These are phyloP conservation scores for Pyralis farinalis DNA, from an alignment of 2,888 invertebrate species.

Conservation along the genomic window DNA sequence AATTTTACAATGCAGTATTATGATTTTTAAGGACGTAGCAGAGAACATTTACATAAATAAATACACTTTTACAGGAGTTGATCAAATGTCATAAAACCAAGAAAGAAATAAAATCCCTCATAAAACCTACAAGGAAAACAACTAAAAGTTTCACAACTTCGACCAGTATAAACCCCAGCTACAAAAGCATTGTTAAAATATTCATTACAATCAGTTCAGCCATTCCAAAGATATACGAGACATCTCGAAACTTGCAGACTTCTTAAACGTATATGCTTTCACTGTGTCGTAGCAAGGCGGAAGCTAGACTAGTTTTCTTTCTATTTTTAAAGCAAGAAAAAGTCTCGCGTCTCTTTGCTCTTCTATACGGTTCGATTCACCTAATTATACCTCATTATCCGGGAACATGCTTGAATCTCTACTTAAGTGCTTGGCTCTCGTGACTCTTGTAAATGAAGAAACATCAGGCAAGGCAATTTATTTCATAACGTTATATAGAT, in stretches of 20 bases:
- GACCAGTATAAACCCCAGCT: neutral
- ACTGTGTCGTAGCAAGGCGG: neutral
- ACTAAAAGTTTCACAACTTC: neutral
- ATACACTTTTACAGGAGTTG: too few relatives aligned
- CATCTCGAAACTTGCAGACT: neutral
- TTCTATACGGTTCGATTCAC: neutral
- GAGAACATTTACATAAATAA: too few relatives aligned
- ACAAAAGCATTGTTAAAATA: neutral
- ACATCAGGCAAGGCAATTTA: too few relatives aligned
- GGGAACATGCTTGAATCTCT: neutral
- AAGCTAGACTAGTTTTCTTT: neutral
- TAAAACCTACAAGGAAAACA: neutral
- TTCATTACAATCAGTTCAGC: neutral
- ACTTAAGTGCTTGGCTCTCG: neutral
- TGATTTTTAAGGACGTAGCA: too few relatives aligned
- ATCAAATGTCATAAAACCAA: neutral
- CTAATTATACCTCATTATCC: neutral
- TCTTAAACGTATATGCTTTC: neutral
- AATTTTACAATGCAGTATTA: too few relatives aligned
- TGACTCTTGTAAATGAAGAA: neutral
- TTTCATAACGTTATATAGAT: too few relatives aligned
- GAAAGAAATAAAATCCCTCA: neutral
- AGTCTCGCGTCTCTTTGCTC: neutral
- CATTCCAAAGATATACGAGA: neutral
- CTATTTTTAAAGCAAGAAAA: neutral